These are phyloP conservation scores for Eucidaris tribuloides DNA, from an alignment of 35 echinoderm and acorn worm genomes.

Conservation along the genomic window DNA sequence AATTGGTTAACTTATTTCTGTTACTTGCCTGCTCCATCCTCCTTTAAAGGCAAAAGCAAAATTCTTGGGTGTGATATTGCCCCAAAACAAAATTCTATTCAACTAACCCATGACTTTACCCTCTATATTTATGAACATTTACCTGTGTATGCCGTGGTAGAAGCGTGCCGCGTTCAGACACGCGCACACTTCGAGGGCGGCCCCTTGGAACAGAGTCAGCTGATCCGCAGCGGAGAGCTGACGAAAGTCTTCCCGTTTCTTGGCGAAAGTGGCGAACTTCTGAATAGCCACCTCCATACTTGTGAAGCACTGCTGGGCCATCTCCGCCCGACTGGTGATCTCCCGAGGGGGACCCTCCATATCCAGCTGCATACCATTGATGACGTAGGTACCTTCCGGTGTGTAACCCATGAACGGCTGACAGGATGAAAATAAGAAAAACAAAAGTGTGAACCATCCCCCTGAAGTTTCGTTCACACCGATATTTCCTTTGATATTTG, in stretches of 20 bases:
- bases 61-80: no score
- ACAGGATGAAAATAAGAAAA: background rate
- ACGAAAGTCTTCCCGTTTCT: constrained; percentile 32
- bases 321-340: constrained; percentile 25
- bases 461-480: background rate
- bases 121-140: no score
- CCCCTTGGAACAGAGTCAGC: constrained; percentile 50
- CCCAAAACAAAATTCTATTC: no score
- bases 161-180: background rate
- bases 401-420: constrained; percentile 1
- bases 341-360: constrained; percentile 38
- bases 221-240: constrained; percentile 32
- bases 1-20: no score
- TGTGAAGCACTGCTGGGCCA: constrained; percentile 32
- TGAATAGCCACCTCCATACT: constrained; percentile 49
- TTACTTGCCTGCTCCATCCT: no score
- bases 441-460: background rate
- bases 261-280: constrained; percentile 58
- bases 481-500: background rate
- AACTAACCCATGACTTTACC: no score
- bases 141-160: constrained; percentile 21
- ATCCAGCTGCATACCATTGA: constrained; percentile 10
- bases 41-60: no score
- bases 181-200: constrained; percentile 38
- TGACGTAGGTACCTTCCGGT: background rate